These are phyloP conservation scores for Sisyra nigra DNA, from an alignment of 2,888 invertebrate species.

Conservation along the genomic window DNA sequence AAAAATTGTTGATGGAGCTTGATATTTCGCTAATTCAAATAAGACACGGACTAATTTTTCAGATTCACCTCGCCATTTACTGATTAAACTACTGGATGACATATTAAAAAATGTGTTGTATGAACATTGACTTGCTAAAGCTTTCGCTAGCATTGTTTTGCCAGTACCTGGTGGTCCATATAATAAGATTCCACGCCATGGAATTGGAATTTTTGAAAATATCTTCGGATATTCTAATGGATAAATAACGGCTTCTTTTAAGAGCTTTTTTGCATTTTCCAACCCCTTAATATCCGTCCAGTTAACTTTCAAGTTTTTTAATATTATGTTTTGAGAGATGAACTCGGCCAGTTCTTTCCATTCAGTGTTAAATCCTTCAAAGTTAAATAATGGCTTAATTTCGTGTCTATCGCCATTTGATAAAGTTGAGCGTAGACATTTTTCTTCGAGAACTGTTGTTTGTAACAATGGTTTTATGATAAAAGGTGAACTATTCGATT, in stretches of 20 bases:
- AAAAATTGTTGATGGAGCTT: conserved; percentile 82
- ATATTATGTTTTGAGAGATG: conserved; percentile 42
- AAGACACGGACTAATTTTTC: conserved; percentile 82
- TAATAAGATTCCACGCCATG: conserved; percentile 64
- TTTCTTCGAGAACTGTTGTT: background rate
- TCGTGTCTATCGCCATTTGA: background rate
- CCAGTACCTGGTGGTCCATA: conserved; percentile 70
- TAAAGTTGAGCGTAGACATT: conserved; percentile 4
- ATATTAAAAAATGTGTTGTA: conserved; percentile 78
- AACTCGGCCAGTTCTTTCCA: conserved; percentile 47
- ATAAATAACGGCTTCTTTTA: conserved; percentile 78
- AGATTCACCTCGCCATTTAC: conserved; percentile 93
- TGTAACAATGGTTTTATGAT: conserved; percentile 17
- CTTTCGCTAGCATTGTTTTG: conserved; percentile 81
- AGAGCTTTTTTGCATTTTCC: conserved; percentile 50
- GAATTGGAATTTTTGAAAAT: conserved; percentile 49
- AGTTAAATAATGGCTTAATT: conserved; percentile 17
- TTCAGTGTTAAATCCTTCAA: conserved; percentile 31
- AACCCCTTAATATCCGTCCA: conserved; percentile 77
- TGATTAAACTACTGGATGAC: conserved; percentile 75
- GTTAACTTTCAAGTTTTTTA: conserved; percentile 44
- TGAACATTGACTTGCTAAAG: conserved; percentile 64
- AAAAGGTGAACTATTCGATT: conserved; percentile 11
- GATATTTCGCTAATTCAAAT: conserved; percentile 71
- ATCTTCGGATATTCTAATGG: conserved; percentile 57